Percentiles rank a stretch among this genome's conserved stretches.
phyloP scores from a whole-genome alignment of 2,797 vertebrate species.

The Anguilla pacifica region DNA sequence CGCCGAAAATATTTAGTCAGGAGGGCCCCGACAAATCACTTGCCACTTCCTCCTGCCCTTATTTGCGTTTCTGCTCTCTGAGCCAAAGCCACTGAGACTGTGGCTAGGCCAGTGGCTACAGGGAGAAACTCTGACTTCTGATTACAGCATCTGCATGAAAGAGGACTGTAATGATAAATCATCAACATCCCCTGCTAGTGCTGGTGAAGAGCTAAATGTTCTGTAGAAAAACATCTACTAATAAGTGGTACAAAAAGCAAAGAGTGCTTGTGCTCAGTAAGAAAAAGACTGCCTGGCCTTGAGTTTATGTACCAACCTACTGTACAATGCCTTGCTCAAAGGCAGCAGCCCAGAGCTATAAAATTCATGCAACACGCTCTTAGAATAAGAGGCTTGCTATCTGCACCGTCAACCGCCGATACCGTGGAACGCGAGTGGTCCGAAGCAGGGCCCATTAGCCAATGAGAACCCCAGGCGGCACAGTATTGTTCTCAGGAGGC shows the following conservation, averaged over 20 bases:
- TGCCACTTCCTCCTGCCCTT: not conserved
- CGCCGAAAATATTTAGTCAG: not conserved
- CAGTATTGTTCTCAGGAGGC: not conserved
- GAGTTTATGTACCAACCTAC: not conserved
- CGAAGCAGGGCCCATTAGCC: not conserved
- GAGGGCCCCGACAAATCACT: not conserved
- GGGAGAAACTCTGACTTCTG: not conserved
- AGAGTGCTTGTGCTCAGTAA: not conserved
- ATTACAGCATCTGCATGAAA: not conserved
- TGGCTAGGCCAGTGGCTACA: not conserved
- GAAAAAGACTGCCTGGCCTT: not conserved
- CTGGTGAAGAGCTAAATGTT: not conserved
- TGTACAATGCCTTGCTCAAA: not conserved
- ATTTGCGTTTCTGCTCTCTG: not conserved
- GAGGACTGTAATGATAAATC: not conserved
- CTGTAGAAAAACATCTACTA: not conserved
- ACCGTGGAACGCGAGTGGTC: not conserved
- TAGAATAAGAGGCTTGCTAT: not conserved
- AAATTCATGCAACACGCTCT: not conserved
- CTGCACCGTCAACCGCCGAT: not conserved
- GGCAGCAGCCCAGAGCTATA: not conserved
- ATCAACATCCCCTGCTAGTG: not conserved
- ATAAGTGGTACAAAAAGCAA: not conserved
- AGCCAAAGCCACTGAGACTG: not conserved
- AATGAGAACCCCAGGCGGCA: not conserved